phyloP scores from a whole-genome alignment of 2,888 invertebrate genomes.

The Pegoplata infirma region DNA sequence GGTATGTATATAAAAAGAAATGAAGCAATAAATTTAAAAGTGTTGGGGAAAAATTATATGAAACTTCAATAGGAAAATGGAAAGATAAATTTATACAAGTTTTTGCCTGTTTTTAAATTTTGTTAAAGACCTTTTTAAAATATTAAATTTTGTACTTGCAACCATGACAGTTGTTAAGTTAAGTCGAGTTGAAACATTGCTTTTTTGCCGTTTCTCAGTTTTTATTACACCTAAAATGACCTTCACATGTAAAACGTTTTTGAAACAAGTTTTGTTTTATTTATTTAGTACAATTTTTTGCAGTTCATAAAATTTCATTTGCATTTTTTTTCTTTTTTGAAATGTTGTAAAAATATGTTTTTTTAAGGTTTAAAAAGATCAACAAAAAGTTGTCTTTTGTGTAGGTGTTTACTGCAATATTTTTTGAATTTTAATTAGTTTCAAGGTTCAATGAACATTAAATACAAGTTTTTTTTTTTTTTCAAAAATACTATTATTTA shows the following conservation, averaged over 20 bases:
- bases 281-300: not conserved
- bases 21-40: conserved; percentile 38
- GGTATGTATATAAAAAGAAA: conserved; percentile 34
- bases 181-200: not conserved
- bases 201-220: not conserved
- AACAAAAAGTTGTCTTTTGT: not conserved
- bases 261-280: conserved; percentile 24
- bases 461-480: conserved; percentile 3
- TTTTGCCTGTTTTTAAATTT: not conserved
- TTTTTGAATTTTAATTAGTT: conserved; percentile 52
- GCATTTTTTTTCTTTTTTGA: too few relatives aligned
- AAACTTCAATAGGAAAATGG: too few relatives aligned
- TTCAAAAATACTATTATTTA: not conserved
- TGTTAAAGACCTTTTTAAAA: not conserved
- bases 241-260: conserved; percentile 30
- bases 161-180: conserved; percentile 42
- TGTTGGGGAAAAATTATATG: conserved; percentile 8
- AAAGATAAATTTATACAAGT: not conserved
- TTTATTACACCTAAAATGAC: conserved; percentile 1
- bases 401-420: conserved; percentile 31
- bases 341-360: not conserved
- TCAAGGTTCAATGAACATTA: conserved; percentile 42
- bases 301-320: conserved; percentile 6
- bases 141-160: not conserved
- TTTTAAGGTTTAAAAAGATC: conserved; percentile 6